A percentile compares a stretch with the other conserved stretches of the same genome.
These are phyloP conservation scores for Eutrigla gurnardus DNA, from an alignment of 2,797 vertebrate genomes.

Conservation along the genomic window DNA sequence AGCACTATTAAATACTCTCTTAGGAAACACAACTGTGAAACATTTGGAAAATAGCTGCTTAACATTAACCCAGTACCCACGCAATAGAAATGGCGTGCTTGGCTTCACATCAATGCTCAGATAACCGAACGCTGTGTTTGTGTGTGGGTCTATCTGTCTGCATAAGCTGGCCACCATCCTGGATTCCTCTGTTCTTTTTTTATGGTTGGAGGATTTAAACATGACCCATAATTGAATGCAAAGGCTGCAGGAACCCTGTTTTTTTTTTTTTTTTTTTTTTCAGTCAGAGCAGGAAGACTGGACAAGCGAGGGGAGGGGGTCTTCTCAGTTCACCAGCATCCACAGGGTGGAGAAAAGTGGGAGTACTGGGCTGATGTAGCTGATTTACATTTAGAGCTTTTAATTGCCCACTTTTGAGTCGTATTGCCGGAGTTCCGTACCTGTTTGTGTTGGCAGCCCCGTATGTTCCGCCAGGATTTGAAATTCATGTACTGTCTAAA, in stretches of 20 bases:
- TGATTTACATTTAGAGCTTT: slow-evolving; percentile 79
- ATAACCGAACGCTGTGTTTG: slow-evolving; percentile 54
- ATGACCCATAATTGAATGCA: slow-evolving; percentile 71
- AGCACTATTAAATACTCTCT: slow-evolving; percentile 7
- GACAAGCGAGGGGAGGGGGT: slow-evolving; percentile 37
- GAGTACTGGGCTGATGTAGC: slow-evolving; percentile 50
- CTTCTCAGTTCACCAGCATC: slow-evolving; percentile 52
- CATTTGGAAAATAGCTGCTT: slow-evolving; percentile 26
- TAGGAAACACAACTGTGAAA: background rate
- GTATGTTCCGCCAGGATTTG: slow-evolving; percentile 72
- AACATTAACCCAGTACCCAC: slow-evolving; percentile 38
- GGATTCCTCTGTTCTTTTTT: slow-evolving; percentile 63
- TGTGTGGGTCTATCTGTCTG: slow-evolving; percentile 49
- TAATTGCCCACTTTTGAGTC: slow-evolving; percentile 82
- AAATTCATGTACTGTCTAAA: slow-evolving; percentile 79
- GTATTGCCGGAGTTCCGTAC: slow-evolving; percentile 75
- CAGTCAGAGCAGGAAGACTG: slow-evolving; percentile 46
- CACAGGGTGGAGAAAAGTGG: slow-evolving; percentile 49
- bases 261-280: slow-evolving; percentile 31
- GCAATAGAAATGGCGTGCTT: slow-evolving; percentile 47
- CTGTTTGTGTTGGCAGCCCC: slow-evolving; percentile 69
- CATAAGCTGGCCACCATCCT: slow-evolving; percentile 48
- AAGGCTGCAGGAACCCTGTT: slow-evolving; percentile 40
- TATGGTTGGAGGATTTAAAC: slow-evolving; percentile 65
- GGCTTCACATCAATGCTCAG: slow-evolving; percentile 65